Evolutionary conservation across 53 echinoderm and acorn worm species (phyloP), one percentile per base, ranked within the genome.

Genomic region (Crossaster papposus): DNA sequence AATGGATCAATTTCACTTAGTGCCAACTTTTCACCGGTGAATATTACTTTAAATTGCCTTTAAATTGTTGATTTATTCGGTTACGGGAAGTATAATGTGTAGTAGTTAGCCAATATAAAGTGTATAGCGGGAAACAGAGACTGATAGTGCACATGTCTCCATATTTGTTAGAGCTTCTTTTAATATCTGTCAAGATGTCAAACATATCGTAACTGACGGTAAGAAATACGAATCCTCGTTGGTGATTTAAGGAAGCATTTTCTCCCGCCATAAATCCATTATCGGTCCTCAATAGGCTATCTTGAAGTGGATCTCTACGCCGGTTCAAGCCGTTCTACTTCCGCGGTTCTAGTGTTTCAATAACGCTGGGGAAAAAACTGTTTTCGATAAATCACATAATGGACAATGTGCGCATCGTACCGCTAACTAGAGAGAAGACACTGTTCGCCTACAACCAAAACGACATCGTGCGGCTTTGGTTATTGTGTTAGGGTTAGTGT

Each of bases 261-360:
- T 28, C 58, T 17, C 58, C 71, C 24, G 26, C 11, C 71, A 71
- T 71, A 71, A 71, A 71, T 71, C 71, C 71, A n/a, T 71, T 71
- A 71, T 71, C 71, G 71, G 31, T 71, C 30, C 71, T 31, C 71
- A 23, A 71, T 71, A 12, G 29, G 71, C 31, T 71, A 71, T 28
- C 31, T 31, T 71, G 15, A 71, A 71, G 29, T 71, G 71, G 31
- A 71, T 71, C 31, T 13, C 30, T 30, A 2, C 30, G 71, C 65
- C 65, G 14, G 71, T 26, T 71, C 71, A 71, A 71, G 71, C 6
- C 22, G 23, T 30, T 71, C 71, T 71, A n/a, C 23, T n/a, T 71
- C 71, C 31, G 29, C 29, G 23, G 71, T 71, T 71, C 71, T 29
- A 71, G 71, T 44, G 44, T 71, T 29, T 31, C 71, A 71, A 28